Conservation (phyloP, 2,888 invertebrate genomes). For the Prosapia bicincta region DNA sequence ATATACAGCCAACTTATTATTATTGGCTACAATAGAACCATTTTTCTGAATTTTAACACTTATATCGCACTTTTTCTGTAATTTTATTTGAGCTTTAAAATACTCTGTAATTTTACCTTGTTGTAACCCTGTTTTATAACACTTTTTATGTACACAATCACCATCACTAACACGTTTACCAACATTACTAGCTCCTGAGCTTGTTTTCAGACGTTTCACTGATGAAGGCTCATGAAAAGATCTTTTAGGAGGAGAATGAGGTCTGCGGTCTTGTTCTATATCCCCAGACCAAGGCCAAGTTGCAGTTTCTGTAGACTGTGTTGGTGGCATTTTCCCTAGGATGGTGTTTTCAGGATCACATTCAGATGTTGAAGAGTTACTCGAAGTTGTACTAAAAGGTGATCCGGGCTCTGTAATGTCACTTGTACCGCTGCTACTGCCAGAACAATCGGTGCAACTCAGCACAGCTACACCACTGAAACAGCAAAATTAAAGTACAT, state of each 20-base stretch:
- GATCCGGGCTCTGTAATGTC: conserved; percentile 86
- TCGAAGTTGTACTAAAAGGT: conserved; percentile 64
- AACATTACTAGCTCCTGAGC: not conserved
- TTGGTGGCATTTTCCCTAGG: conserved; percentile 46
- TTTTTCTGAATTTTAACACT: not conserved
- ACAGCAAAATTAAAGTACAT: conserved; percentile 45
- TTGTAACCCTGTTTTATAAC: conserved; percentile 37
- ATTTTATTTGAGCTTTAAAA: conserved; percentile 78
- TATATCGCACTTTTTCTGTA: conserved; percentile 12
- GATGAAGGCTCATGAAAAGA: not conserved
- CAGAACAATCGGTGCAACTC: conserved; percentile 59
- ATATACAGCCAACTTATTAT: conserved; percentile 16
- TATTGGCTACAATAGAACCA: not conserved
- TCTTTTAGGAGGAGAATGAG: conserved; percentile 8
- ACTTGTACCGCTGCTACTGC: conserved; percentile 65
- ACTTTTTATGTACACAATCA: conserved; percentile 4
- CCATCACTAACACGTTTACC: not conserved
- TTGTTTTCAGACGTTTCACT: not conserved
- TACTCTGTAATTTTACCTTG: conserved; percentile 83
- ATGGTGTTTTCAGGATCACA: conserved; percentile 39
- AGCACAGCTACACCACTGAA: conserved; percentile 80
- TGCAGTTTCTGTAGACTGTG: conserved; percentile 34
- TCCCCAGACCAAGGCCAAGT: conserved; percentile 30
- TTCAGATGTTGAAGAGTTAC: conserved; percentile 16
- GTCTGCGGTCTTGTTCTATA: conserved; percentile 1